phyloP scores from a whole-genome alignment of 2,113 vertebrate species.

The Pelobates fuscus region DNA sequence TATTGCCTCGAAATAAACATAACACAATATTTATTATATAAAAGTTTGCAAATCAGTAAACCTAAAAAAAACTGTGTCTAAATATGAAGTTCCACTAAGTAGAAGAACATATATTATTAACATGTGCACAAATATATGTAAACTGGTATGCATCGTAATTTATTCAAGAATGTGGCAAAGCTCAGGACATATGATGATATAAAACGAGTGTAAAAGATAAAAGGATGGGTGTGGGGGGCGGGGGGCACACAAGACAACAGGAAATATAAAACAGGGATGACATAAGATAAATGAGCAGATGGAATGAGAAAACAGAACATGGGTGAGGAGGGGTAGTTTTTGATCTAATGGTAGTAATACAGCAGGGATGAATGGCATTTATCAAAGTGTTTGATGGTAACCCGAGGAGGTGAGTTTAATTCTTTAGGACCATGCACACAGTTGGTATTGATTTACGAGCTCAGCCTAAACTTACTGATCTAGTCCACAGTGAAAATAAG shows the following conservation, averaged over 20 bases:
- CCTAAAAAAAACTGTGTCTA: too few relatives aligned
- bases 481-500: too few relatives aligned
- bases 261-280: constrained; percentile 37
- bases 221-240: not conserved
- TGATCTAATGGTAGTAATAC: not conserved
- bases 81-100: too few relatives aligned
- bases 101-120: too few relatives aligned
- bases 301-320: constrained; percentile 4
- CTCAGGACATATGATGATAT: constrained; percentile 18
- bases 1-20: too few relatives aligned
- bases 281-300: constrained; percentile 21
- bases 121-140: not conserved
- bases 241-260: constrained; percentile 5
- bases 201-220: not conserved
- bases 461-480: not conserved
- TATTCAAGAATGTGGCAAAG: not conserved
- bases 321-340: not conserved
- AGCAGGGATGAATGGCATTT: constrained; percentile 1
- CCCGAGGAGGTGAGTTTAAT: not conserved
- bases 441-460: not conserved
- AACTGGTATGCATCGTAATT: not conserved
- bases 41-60: too few relatives aligned
- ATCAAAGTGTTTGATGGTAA: not conserved
- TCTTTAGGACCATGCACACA: not conserved
- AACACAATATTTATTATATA: too few relatives aligned